phyloP scores from a whole-genome alignment of 2,888 invertebrate species.

The Fragum sueziense region DNA sequence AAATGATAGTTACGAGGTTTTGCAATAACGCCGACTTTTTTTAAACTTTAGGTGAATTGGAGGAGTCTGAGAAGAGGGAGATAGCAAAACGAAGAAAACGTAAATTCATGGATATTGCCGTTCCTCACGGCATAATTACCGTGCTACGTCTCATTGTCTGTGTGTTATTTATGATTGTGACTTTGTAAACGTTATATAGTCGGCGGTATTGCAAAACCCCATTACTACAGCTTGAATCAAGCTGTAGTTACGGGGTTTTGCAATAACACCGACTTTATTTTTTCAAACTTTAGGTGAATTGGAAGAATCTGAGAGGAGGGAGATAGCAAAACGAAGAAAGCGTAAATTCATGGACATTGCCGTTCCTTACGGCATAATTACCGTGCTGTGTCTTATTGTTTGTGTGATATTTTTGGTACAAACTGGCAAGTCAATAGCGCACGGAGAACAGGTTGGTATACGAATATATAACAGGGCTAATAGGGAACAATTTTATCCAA shows the following conservation, averaged over 20 bases:
- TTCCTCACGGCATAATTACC: slow-evolving; percentile 39
- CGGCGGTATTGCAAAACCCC: no score
- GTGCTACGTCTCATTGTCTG: slow-evolving; percentile 39
- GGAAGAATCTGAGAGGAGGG: slow-evolving; percentile 13
- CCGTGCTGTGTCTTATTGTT: slow-evolving; percentile 36
- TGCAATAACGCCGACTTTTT: no score
- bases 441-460: slow-evolving; percentile 13
- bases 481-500: no score
- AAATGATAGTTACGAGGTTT: no score
- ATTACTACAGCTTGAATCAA: no score
- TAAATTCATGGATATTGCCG: slow-evolving; percentile 44
- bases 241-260: no score
- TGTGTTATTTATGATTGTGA: slow-evolving; percentile 35
- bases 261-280: no score
- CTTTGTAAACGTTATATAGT: no score
- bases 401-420: slow-evolving; percentile 36
- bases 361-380: slow-evolving; percentile 35
- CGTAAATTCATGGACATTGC: slow-evolving; percentile 48
- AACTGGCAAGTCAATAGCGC: slow-evolving; percentile 22
- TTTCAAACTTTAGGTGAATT: not conserved
- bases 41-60: not conserved
- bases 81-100: slow-evolving; percentile 11
- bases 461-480: no score
- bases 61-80: slow-evolving; percentile 14
- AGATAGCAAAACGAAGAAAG: slow-evolving; percentile 1